Conservation (phyloP, 2,888 invertebrate genomes). For the Tetropium fuscum region DNA sequence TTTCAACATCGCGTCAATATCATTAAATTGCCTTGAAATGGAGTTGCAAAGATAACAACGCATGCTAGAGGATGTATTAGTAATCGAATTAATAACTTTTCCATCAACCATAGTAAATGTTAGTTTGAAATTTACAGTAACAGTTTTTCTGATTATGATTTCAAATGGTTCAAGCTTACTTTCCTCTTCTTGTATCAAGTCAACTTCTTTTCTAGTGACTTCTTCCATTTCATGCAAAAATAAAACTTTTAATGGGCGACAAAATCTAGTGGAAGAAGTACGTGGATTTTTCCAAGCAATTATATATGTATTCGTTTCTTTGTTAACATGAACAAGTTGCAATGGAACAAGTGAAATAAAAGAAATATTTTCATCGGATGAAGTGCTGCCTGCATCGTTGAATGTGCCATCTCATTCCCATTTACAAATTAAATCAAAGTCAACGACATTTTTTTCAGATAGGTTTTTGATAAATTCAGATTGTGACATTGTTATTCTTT, state of each 20-base stretch:
- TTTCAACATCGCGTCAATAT: not conserved
- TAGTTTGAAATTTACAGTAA: not conserved
- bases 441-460: not conserved
- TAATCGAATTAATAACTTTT: not conserved
- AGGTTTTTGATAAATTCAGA: not conserved
- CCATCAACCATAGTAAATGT: conserved; percentile 2
- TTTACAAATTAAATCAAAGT: not conserved
- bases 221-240: not conserved
- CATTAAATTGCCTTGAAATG: not conserved
- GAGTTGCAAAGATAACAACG: not conserved
- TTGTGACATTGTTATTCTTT: not conserved
- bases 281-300: conserved; percentile 5
- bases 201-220: conserved; percentile 5
- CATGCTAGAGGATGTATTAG: not conserved
- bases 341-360: not conserved
- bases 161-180: not conserved
- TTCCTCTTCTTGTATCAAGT: not conserved
- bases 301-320: not conserved
- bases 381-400: not conserved
- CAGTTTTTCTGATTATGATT: not conserved
- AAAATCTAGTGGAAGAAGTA: not conserved
- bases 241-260: not conserved
- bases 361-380: conserved; percentile 5
- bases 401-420: not conserved
- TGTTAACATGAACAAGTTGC: not conserved